phyloP scores from a whole-genome alignment of 2,113 vertebrate species.

The Sceloporus tristichus region DNA sequence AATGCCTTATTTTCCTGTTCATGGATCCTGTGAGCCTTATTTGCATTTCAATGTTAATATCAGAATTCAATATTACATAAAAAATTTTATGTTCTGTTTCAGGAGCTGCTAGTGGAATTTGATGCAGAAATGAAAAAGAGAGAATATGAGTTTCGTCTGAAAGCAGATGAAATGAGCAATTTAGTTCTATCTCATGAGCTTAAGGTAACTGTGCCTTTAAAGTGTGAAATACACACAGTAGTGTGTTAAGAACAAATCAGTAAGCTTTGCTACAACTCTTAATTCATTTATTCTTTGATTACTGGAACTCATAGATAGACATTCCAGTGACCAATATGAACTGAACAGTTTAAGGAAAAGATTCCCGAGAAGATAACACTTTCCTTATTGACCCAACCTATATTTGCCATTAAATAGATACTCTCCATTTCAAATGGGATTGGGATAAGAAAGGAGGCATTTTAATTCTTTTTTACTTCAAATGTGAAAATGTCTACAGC shows the following conservation, averaged over 20 bases:
- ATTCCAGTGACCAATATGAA: background rate
- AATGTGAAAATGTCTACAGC: background rate
- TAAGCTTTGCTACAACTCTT: background rate
- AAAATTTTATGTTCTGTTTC: slow-evolving; percentile 14
- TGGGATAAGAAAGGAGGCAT: background rate
- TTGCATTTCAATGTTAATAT: background rate
- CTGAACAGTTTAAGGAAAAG: background rate
- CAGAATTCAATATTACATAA: background rate
- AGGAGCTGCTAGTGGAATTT: slow-evolving; percentile 82
- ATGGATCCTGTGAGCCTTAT: background rate
- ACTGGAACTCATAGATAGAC: background rate
- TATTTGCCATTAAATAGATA: background rate
- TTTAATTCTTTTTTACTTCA: background rate
- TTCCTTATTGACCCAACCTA: background rate
- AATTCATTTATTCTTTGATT: slow-evolving; percentile 4
- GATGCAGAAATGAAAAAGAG: slow-evolving; percentile 73
- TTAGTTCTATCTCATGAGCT: slow-evolving; percentile 77
- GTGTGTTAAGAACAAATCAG: background rate
- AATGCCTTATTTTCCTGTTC: background rate
- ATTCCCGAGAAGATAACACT: background rate
- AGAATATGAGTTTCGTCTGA: slow-evolving; percentile 78
- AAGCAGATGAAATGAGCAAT: slow-evolving; percentile 74
- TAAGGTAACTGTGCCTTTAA: slow-evolving; percentile 71
- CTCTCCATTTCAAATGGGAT: background rate
- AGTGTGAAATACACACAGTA: background rate